Evolutionary conservation across 2,113 vertebrate species (phyloP).

Genomic region (Rhabdomys dilectus): DNA sequence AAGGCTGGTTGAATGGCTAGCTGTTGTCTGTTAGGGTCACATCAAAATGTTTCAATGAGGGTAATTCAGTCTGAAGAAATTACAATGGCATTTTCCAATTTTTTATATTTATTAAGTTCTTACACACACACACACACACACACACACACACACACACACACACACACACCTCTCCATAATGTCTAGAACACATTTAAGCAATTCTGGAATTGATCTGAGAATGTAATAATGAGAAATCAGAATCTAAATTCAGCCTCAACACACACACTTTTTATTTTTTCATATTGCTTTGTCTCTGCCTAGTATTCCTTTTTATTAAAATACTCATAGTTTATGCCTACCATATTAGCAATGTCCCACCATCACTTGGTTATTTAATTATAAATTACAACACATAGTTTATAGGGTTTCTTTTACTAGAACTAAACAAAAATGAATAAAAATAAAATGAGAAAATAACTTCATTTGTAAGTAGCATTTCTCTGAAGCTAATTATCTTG

Average conservation of each 20-base stretch:
- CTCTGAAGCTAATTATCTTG: slow-evolving; percentile 87
- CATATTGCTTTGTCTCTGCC: slow-evolving; percentile 31
- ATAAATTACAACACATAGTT: slow-evolving; percentile 73
- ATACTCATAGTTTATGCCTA: slow-evolving; percentile 44
- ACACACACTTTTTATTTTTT: slow-evolving; percentile 53
- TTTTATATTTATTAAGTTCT: slow-evolving; percentile 28
- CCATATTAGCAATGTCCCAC: slow-evolving; percentile 52
- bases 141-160: no score
- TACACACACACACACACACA: no score
- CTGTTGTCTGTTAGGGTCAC: background rate
- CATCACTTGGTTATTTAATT: slow-evolving; percentile 77
- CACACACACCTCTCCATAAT: background rate
- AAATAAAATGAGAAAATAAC: slow-evolving; percentile 82
- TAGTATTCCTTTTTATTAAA: slow-evolving; percentile 45
- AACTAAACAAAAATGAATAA: slow-evolving; percentile 77
- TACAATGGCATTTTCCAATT: background rate
- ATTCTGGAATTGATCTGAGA: slow-evolving; percentile 52
- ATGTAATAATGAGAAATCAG: slow-evolving; percentile 53
- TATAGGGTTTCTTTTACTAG: slow-evolving; percentile 65
- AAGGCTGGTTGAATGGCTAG: background rate
- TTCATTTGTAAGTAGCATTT: slow-evolving; percentile 86
- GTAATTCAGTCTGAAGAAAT: slow-evolving; percentile 20
- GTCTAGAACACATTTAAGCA: slow-evolving; percentile 12
- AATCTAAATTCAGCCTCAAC: slow-evolving; percentile 55
- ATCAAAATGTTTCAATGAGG: background rate